A percentile compares a stretch with the other conserved stretches of the same genome.
Evolutionary conservation across 2,888 invertebrate species (phyloP).

Genomic region (Clunio marinus): DNA sequence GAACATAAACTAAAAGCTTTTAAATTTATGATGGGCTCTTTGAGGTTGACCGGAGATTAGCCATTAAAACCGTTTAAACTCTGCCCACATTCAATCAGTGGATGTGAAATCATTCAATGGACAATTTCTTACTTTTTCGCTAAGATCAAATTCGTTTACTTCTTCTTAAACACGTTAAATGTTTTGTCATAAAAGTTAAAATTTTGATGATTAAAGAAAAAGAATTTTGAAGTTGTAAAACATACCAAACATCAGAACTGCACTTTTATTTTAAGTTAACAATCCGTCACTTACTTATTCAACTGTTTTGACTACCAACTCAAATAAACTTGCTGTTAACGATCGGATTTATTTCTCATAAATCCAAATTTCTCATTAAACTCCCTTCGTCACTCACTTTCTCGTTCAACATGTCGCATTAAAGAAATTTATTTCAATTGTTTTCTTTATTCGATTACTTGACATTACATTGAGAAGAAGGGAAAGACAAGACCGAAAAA

Average conservation of each 20-base stretch:
- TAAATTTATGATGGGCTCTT: slow-evolving; percentile 34
- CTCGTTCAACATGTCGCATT: neutral
- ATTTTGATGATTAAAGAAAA: too few relatives aligned
- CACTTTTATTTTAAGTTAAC: too few relatives aligned
- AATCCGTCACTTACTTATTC: neutral
- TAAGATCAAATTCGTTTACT: too few relatives aligned
- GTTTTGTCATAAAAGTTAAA: too few relatives aligned
- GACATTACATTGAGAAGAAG: neutral
- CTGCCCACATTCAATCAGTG: slow-evolving; percentile 37
- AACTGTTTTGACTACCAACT: neutral
- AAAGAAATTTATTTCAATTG: slow-evolving; percentile 16
- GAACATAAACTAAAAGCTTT: slow-evolving; percentile 18
- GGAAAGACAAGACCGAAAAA: neutral
- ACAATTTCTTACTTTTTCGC: neutral
- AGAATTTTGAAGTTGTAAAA: too few relatives aligned
- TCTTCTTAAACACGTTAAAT: too few relatives aligned
- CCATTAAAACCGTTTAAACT: slow-evolving; percentile 36
- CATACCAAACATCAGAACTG: too few relatives aligned
- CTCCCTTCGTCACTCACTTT: neutral
- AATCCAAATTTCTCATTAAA: neutral
- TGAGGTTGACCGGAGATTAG: slow-evolving; percentile 36
- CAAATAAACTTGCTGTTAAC: neutral
- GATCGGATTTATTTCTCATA: slow-evolving; percentile 9
- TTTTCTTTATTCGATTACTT: slow-evolving; percentile 10
- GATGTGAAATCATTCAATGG: neutral